Evolutionary conservation across 2,888 invertebrate species (phyloP).

Genomic region (Drosophila testacea): DNA sequence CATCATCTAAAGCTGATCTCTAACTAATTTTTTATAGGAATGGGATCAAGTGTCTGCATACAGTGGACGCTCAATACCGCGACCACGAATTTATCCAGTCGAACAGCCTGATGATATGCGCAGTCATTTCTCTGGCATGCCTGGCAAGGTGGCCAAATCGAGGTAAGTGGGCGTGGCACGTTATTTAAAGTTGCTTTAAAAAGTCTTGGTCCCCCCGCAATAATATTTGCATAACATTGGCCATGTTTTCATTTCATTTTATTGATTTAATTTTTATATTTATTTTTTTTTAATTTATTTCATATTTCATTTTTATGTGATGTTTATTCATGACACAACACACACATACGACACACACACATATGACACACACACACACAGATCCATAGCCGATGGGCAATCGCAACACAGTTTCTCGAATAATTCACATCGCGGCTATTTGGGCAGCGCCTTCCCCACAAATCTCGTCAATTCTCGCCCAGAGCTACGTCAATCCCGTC

Average conservation of each 20-base stretch:
- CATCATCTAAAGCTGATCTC: slow-evolving; percentile 5
- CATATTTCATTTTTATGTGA: slow-evolving; percentile 38
- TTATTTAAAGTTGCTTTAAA: not conserved
- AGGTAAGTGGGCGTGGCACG: slow-evolving; percentile 82
- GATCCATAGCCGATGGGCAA: slow-evolving; percentile 94
- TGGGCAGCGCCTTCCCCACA: slow-evolving; percentile 89
- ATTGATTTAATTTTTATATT: slow-evolving; percentile 41
- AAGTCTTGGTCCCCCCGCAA: not conserved
- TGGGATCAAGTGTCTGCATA: slow-evolving; percentile 96
- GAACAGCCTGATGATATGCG: slow-evolving; percentile 92
- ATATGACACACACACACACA: slow-evolving; percentile 69
- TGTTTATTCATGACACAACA: slow-evolving; percentile 45
- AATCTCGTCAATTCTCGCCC: slow-evolving; percentile 91
- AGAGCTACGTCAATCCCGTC: slow-evolving; percentile 94
- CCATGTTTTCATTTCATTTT: slow-evolving; percentile 37
- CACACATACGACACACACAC: slow-evolving; percentile 17
- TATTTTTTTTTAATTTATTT: slow-evolving; percentile 46
- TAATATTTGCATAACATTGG: slow-evolving; percentile 40
- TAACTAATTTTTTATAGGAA: slow-evolving; percentile 85
- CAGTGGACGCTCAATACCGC: slow-evolving; percentile 94
- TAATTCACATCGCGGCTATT: slow-evolving; percentile 90
- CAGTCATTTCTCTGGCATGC: slow-evolving; percentile 90
- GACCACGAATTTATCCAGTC: slow-evolving; percentile 93
- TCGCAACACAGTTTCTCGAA: slow-evolving; percentile 95
- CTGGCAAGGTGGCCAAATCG: slow-evolving; percentile 85